Evolutionary conservation across 37 sponge, comb jelly and placozoan species (phyloP), one percentile per base, ranked within the genome.

Genomic region (Ianthella basta): DNA sequence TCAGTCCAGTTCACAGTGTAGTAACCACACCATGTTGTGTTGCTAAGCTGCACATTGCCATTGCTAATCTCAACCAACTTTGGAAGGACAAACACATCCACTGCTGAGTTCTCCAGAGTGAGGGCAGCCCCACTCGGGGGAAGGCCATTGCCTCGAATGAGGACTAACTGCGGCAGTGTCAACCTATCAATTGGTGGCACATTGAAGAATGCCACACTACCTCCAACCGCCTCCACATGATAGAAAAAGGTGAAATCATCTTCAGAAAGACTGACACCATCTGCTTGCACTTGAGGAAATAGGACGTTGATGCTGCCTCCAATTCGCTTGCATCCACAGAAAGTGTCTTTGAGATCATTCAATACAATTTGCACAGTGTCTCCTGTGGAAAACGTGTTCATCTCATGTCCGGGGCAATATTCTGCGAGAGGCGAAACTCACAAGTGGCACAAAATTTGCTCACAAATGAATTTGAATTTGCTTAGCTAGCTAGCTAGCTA

Each of bases 271-370:
- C 18, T 18, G 34, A 2, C 33, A 30, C 15, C 15, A 30, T 69
- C 70, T 18, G 32, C 1, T 27, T 0, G 24, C 34, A 55, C 37
- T 44, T 3, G 50, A 8, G 50, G 50, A 44, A 44, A 44, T 3
- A 44, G 8, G 41, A 91, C 85, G 3, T 20, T 36, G 32, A 91
- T 36, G 53, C 86, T 91, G 16, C 89, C 92, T 69, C 55, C 61
- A 25, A 91, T 54, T 18, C 73, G 32, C n/a, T 32, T 84, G 56
- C 92, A 91, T 21, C 92, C 92, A 85, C 88, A 91, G 70, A 88
- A 91, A 33, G 29, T 30, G 18, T 35, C 1, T 30, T 33, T 69
- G 18, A 69, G 70, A 30, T 69, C 70, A 69, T 30, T 33, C 70
- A 69, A 6, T 30, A 44, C 8, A 10, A 8, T 8, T 44, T 44